phyloP scores from a whole-genome alignment of 2,797 vertebrate species.

The Florisuga fusca region DNA sequence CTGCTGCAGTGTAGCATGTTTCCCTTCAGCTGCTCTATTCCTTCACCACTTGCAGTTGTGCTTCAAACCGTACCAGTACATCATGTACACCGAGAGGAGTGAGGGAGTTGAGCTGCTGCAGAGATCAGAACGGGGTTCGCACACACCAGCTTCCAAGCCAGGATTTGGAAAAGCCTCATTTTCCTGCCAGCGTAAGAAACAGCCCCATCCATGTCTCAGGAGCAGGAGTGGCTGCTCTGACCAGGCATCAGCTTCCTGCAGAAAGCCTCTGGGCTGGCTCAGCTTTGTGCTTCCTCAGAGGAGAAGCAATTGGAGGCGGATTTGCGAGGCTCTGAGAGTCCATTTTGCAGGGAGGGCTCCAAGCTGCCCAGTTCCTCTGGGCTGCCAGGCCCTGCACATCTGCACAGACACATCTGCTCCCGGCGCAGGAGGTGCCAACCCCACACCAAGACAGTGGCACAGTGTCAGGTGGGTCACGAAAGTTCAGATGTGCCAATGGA shows the following conservation, averaged over 20 bases:
- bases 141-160: neutral
- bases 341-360: neutral
- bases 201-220: neutral
- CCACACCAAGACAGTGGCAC: neutral
- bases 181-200: neutral
- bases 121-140: neutral
- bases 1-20: neutral
- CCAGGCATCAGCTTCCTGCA: neutral
- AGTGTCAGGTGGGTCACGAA: neutral
- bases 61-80: neutral
- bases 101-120: slow-evolving; percentile 1
- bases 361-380: neutral
- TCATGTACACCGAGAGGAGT: neutral
- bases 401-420: rapidly evolving
- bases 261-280: neutral
- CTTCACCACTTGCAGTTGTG: neutral
- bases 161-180: slow-evolving; percentile 1
- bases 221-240: neutral
- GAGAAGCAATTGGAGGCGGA: neutral
- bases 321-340: neutral
- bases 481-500: neutral
- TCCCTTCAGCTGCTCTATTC: neutral
- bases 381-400: rapidly evolving
- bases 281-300: neutral
- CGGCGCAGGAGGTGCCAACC: rapidly evolving